Conservation (phyloP, 2,113 vertebrate species). For the Balaeniceps rex region DNA sequence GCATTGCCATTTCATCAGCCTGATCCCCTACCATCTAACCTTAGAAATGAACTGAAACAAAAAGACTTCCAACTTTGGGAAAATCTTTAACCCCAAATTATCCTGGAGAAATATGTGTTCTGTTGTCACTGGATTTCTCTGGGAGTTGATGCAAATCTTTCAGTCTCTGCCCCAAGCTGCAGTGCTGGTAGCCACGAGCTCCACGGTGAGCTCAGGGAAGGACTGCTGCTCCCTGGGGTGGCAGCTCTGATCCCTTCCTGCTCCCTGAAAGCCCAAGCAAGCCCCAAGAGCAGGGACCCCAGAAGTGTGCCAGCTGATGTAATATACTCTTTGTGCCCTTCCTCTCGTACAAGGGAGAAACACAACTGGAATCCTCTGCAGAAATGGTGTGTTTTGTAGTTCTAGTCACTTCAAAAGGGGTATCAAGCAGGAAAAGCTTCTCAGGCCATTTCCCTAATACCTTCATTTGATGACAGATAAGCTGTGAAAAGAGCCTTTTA, state of each 20-base stretch:
- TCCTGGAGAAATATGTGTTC: not conserved
- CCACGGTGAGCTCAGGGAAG: rapidly evolving
- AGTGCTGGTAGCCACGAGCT: rapidly evolving
- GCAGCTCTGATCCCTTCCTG: not conserved
- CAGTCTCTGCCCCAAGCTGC: not conserved
- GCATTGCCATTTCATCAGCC: not conserved
- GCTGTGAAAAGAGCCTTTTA: constrained; percentile 20
- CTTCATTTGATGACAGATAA: constrained; percentile 65
- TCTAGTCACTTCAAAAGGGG: constrained; percentile 49
- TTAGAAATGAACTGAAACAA: not conserved
- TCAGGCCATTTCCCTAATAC: constrained; percentile 56
- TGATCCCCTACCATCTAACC: not conserved
- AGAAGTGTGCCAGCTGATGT: not conserved
- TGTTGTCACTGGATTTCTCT: not conserved
- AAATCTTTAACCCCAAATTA: not conserved
- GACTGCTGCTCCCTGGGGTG: rapidly evolving
- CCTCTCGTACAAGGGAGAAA: not conserved
- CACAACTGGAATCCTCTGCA: not conserved
- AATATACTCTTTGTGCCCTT: not conserved
- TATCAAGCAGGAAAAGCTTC: constrained; percentile 58
- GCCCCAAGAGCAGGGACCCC: not conserved
- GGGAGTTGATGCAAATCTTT: not conserved
- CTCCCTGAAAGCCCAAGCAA: not conserved
- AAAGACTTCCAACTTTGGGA: not conserved
- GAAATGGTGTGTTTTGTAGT: not conserved